A percentile compares a stretch with the other conserved stretches of the same genome.
Conservation (phyloP, 2,888 invertebrate genomes). For the Mythimna pallens region DNA sequence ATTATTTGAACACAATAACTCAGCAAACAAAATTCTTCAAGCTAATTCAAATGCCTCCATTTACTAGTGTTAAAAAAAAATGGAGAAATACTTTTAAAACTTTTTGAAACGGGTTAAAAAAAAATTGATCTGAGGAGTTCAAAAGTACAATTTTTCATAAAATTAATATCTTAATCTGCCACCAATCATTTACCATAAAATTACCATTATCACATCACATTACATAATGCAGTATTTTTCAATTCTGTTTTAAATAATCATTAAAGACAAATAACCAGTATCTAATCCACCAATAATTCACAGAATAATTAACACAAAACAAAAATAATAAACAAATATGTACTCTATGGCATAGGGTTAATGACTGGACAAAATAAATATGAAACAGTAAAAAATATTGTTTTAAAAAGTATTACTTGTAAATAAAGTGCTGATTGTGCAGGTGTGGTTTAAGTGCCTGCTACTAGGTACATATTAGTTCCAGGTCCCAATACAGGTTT, state of each 20-base stretch:
- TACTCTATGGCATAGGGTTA: constrained; percentile 30
- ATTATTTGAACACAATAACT: not conserved
- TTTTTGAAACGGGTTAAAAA: not conserved
- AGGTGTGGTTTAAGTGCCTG: not conserved
- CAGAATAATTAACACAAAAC: constrained; percentile 11
- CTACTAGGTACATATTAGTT: constrained; percentile 8
- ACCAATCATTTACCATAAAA: constrained; percentile 8
- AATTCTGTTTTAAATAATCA: not conserved
- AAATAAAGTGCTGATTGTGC: constrained; percentile 3
- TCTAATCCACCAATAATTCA: constrained; percentile 16
- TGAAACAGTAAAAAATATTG: not conserved
- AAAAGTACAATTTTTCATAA: not conserved
- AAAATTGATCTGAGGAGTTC: not conserved
- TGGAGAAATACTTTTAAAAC: not conserved
- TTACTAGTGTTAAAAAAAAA: not conserved
- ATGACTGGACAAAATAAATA: constrained; percentile 4
- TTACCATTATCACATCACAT: not conserved
- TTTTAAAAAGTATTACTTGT: not conserved
- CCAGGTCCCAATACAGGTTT: not conserved
- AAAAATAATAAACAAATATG: not conserved
- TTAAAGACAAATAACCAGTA: constrained; percentile 7
- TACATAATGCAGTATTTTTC: not conserved
- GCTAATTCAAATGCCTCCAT: not conserved
- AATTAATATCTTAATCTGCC: constrained; percentile 31
- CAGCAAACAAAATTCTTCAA: not conserved